Evolutionary conservation across 1,140 invertebrate species (phyloP).

Genomic region (Maniola jurtina): DNA sequence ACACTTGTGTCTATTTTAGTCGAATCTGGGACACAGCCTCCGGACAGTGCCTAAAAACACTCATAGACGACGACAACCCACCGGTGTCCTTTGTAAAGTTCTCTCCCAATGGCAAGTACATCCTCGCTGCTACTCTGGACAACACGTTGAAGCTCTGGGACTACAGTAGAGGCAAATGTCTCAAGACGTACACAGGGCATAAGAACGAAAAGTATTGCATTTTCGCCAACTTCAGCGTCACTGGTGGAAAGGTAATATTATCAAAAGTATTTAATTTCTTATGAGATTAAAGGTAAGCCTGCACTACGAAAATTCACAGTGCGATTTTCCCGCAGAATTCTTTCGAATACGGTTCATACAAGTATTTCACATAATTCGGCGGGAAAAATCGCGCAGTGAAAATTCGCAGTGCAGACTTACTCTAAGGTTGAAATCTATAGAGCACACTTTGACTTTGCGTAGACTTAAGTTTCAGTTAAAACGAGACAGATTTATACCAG

Average conservation of each 20-base stretch:
- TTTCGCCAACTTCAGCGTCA: conserved; percentile 99
- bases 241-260: conserved; percentile 94
- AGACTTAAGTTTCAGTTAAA: too few relatives aligned
- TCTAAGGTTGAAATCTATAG: too few relatives aligned
- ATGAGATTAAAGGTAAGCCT: too few relatives aligned
- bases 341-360: too few relatives aligned
- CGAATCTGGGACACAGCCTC: conserved; percentile 99
- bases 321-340: too few relatives aligned
- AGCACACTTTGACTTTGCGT: too few relatives aligned
- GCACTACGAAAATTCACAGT: too few relatives aligned
- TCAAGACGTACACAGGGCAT: conserved; percentile 99
- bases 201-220: conserved; percentile 99
- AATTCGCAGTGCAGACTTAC: too few relatives aligned
- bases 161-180: conserved; percentile 97
- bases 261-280: neutral
- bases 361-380: too few relatives aligned
- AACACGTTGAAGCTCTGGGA: conserved; percentile 99
- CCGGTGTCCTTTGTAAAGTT: conserved; percentile 99
- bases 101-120: conserved; percentile 99
- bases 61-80: conserved; percentile 98
- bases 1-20: conserved; percentile 83
- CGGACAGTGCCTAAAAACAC: conserved; percentile 98
- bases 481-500: too few relatives aligned
- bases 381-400: too few relatives aligned
- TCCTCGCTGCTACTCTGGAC: conserved; percentile 98